Evolutionary conservation across 2,888 invertebrate species (phyloP).

Genomic region (Amblyteles armatorius): DNA sequence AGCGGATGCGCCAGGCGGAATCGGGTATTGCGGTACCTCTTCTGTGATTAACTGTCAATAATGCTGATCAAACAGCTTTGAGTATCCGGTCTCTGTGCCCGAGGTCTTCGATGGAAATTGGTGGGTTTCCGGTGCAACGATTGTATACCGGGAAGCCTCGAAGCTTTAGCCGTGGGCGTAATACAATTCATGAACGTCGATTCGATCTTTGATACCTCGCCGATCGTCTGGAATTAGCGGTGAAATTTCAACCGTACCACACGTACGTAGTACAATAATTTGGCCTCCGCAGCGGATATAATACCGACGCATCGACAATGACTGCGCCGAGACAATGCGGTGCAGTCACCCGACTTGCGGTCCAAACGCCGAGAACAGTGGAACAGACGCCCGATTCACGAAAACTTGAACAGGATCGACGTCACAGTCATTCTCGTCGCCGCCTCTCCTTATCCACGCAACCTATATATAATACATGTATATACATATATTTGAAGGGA

Average conservation of each 20-base stretch:
- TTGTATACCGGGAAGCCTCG: not conserved
- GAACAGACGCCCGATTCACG: not conserved
- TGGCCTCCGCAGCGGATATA: not conserved
- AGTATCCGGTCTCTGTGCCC: not conserved
- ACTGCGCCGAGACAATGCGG: not conserved
- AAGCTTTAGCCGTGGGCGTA: not conserved
- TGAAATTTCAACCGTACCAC: not conserved
- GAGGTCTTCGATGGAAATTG: not conserved
- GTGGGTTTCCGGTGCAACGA: not conserved
- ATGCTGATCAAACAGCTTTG: slow-evolving; percentile 40
- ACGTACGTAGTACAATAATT: not conserved
- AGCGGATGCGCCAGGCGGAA: not conserved
- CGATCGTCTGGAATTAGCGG: not conserved
- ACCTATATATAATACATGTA: slow-evolving; percentile 2
- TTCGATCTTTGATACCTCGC: not conserved
- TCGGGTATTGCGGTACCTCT: slow-evolving; percentile 21
- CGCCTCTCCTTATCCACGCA: slow-evolving; percentile 6
- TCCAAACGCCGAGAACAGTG: not conserved
- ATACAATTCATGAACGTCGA: not conserved
- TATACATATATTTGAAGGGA: slow-evolving; percentile 26
- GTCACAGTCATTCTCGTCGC: slow-evolving; percentile 23
- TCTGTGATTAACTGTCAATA: slow-evolving; percentile 34
- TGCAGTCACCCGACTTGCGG: not conserved
- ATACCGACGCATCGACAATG: slow-evolving; percentile 3
- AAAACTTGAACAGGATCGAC: not conserved